Conservation (phyloP, 64 coral and sea anemone species). For the Trachythela sp. region DNA sequence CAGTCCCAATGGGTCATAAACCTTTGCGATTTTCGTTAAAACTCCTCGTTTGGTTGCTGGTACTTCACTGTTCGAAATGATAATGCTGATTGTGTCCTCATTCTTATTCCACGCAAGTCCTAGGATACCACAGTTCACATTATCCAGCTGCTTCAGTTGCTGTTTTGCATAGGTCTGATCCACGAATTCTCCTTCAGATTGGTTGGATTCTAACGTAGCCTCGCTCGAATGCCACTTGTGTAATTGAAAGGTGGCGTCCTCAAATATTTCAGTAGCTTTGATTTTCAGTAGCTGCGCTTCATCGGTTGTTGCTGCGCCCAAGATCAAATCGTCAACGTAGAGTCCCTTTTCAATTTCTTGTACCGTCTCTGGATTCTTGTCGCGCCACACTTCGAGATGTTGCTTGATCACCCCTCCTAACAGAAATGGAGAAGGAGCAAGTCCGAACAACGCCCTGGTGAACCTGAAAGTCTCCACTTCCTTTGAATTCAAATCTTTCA, state of each 20-base stretch:
- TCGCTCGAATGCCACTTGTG: conserved; percentile 48
- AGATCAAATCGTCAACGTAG: conserved; percentile 51
- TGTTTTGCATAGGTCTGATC: too few relatives aligned
- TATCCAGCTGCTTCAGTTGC: too few relatives aligned
- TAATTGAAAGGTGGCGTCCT: conserved; percentile 1
- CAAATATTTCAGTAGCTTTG: not conserved
- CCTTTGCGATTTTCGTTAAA: too few relatives aligned
- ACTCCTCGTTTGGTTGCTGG: too few relatives aligned
- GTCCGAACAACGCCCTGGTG: conserved; percentile 38
- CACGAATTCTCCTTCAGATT: too few relatives aligned
- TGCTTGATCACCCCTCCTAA: conserved; percentile 32
- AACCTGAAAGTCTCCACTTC: not conserved
- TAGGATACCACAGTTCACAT: too few relatives aligned
- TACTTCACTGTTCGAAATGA: too few relatives aligned
- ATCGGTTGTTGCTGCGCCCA: conserved; percentile 14
- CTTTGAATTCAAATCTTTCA: not conserved
- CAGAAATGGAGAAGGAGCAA: conserved; percentile 36
- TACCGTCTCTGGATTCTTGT: conserved; percentile 24
- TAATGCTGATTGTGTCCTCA: too few relatives aligned
- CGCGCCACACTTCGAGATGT: not conserved
- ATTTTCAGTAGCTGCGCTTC: not conserved
- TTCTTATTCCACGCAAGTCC: too few relatives aligned
- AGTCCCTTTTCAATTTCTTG: conserved; percentile 46
- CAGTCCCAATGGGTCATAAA: too few relatives aligned
- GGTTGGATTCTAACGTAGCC: not conserved